These are phyloP conservation scores for Pristionchus pacificus DNA, from an alignment of 1,140 invertebrate genomes.

Conservation along the genomic window DNA sequence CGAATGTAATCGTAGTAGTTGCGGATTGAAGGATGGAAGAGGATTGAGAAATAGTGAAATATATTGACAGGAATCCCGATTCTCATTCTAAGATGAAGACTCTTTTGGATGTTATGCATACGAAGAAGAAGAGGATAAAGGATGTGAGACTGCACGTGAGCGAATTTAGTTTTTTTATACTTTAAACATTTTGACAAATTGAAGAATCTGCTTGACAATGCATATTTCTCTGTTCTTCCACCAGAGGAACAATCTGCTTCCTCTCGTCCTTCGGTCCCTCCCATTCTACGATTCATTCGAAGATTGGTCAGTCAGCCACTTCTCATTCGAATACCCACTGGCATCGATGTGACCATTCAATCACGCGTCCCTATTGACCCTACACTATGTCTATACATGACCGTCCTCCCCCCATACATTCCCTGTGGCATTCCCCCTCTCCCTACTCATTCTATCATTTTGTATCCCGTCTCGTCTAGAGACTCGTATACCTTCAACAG, in stretches of 20 bases:
- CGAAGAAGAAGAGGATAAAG: constrained; percentile 32
- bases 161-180: neutral
- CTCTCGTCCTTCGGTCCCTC: constrained; percentile 1
- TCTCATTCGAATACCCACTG: too few species aligned
- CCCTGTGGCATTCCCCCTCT: too few species aligned
- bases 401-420: too few species aligned
- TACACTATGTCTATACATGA: too few species aligned
- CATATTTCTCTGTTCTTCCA: constrained; percentile 31
- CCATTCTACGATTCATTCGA: constrained; percentile 25
- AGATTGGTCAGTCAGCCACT: constrained; percentile 1
- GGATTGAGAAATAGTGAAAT: too few species aligned
- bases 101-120: constrained; percentile 33
- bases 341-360: too few species aligned
- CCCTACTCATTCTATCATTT: too few species aligned
- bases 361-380: too few species aligned
- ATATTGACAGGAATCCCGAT: constrained; percentile 24
- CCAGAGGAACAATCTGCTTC: constrained; percentile 21
- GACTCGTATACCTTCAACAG: too few species aligned
- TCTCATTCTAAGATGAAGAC: constrained; percentile 35
- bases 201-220: constrained; percentile 34
- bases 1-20: neutral
- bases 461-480: too few species aligned
- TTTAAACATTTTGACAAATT: neutral
- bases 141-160: constrained; percentile 22
- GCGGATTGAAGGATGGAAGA: neutral